Evolutionary conservation across 2,888 invertebrate genomes (phyloP).

Genomic region (Malacosoma neustria): DNA sequence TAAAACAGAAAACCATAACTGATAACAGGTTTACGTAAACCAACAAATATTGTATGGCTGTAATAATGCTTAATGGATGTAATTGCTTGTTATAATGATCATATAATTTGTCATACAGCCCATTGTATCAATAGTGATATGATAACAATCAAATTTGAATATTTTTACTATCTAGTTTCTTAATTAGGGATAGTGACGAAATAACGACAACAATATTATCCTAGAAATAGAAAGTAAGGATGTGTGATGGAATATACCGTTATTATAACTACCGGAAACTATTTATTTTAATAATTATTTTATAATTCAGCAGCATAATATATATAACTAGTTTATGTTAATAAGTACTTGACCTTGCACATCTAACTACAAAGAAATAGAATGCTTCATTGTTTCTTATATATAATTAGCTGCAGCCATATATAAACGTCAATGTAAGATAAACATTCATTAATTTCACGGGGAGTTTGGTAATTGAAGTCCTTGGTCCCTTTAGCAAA

Average conservation of each 20-base stretch:
- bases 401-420: not conserved
- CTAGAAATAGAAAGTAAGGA: not conserved
- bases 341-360: not conserved
- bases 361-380: not conserved
- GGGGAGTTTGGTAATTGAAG: slow-evolving; percentile 4
- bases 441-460: slow-evolving; percentile 2
- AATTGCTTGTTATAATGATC: not conserved
- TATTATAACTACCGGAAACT: not conserved
- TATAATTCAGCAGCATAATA: not conserved
- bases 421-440: not conserved
- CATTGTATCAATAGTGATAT: not conserved
- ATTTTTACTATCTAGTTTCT: not conserved
- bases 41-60: not conserved
- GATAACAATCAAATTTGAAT: not conserved
- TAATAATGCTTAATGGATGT: not conserved
- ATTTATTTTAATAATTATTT: not conserved
- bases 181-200: not conserved
- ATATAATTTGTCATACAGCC: not conserved
- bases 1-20: not conserved
- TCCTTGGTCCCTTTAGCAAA: not conserved
- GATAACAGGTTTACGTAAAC: not conserved
- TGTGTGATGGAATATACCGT: no score
- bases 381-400: not conserved
- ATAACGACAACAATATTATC: not conserved
- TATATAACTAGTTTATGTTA: not conserved